Percentiles rank a stretch among this genome's conserved stretches.
Evolutionary conservation across 2,113 vertebrate genomes (phyloP).

Genomic region (Gadus macrocephalus): DNA sequence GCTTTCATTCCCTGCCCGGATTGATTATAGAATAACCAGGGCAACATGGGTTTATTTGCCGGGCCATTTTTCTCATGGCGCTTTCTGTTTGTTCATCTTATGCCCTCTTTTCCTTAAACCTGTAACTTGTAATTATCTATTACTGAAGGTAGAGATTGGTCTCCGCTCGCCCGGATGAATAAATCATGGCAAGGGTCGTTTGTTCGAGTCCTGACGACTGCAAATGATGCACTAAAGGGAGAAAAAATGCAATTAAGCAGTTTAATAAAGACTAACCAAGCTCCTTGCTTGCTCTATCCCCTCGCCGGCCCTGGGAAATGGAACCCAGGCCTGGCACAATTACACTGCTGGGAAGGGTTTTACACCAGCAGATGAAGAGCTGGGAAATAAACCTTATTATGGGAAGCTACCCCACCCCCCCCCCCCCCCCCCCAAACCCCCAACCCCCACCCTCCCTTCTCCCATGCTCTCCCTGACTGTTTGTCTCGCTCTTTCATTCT

Average conservation of each 20-base stretch:
- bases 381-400: conserved; percentile 2
- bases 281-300: conserved; percentile 29
- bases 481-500: no score
- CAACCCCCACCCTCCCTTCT: conserved; percentile 3
- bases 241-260: conserved; percentile 64
- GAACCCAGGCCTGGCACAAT: conserved; percentile 46
- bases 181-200: conserved; percentile 63
- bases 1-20: conserved; percentile 1
- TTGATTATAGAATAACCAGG: neutral
- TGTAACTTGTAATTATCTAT: no score
- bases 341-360: conserved; percentile 39
- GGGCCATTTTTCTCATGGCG: no score
- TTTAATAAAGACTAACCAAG: conserved; percentile 66
- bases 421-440: neutral
- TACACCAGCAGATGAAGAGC: conserved; percentile 28
- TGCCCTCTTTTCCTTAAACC: no score
- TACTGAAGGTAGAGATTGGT: no score
- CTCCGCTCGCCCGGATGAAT: conserved; percentile 51
- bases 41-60: no score
- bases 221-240: conserved; percentile 63
- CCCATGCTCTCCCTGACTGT: no score
- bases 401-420: neutral
- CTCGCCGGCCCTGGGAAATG: conserved; percentile 45
- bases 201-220: conserved; percentile 54
- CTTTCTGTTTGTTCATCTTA: no score